A percentile compares a stretch with the other conserved stretches of the same genome.
Conservation (phyloP, 2,888 invertebrate species). For the Zygogramma bicolorata region DNA sequence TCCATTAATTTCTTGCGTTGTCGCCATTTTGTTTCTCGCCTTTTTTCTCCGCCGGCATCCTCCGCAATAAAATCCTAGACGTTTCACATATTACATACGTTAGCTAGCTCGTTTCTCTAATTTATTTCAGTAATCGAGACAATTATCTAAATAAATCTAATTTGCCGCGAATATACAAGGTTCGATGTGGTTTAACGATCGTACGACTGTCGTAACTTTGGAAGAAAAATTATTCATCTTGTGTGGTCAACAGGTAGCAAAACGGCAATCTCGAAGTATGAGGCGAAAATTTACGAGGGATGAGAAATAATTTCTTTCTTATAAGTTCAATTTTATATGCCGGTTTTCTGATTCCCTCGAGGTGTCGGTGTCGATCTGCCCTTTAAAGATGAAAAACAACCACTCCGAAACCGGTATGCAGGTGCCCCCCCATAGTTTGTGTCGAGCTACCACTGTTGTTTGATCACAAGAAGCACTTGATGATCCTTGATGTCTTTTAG, state of each 20-base stretch:
- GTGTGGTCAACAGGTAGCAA: conserved; percentile 18
- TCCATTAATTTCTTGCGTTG: neutral
- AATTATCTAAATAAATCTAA: conserved; percentile 35
- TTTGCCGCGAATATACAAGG: conserved; percentile 29
- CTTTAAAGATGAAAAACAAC: no score
- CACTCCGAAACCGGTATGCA: no score
- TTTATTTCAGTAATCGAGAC: conserved; percentile 32
- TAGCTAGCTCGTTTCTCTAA: conserved; percentile 11
- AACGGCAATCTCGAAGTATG: neutral
- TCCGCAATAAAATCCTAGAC: neutral
- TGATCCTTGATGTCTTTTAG: no score
- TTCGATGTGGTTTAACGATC: conserved; percentile 7
- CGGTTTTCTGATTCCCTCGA: no score
- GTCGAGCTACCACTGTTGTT: no score
- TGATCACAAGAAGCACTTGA: no score
- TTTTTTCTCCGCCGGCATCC: neutral
- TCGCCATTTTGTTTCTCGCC: neutral
- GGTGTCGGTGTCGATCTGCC: no score
- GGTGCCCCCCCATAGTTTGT: no score
- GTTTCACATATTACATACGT: conserved; percentile 8
- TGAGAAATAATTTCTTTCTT: neutral
- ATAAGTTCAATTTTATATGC: no score
- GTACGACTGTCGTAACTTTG: neutral
- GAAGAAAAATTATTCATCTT: conserved; percentile 12
- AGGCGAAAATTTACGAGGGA: neutral